Percentiles rank a stretch among this genome's conserved stretches.
phyloP scores from a whole-genome alignment of 2,888 invertebrate genomes.

The Torymus auratus region DNA sequence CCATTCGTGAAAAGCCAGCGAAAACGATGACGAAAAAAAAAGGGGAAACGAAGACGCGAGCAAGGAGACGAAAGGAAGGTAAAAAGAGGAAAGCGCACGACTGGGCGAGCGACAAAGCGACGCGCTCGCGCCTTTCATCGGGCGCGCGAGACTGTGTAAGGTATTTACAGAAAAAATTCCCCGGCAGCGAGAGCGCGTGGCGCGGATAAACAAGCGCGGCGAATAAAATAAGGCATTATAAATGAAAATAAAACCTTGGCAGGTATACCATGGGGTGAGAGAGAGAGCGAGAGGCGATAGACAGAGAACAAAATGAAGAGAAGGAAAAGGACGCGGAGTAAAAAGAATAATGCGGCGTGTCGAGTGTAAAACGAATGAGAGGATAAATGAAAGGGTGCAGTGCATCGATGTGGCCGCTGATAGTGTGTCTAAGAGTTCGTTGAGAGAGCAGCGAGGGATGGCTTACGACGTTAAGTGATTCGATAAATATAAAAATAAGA shows the following conservation, averaged over 20 bases:
- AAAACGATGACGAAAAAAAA: background rate
- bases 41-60: background rate
- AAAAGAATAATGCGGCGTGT: too few species aligned
- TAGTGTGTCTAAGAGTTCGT: background rate
- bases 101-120: too few species aligned
- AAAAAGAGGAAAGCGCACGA: too few species aligned
- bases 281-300: background rate
- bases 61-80: background rate
- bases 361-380: too few species aligned
- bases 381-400: too few species aligned
- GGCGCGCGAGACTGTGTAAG: background rate
- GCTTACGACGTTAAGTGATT: too few species aligned
- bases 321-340: too few species aligned
- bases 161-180: constrained; percentile 25
- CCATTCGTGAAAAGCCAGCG: too few species aligned
- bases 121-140: too few species aligned
- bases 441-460: too few species aligned
- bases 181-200: background rate
- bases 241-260: constrained; percentile 17
- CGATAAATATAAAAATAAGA: too few species aligned
- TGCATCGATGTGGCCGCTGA: too few species aligned
- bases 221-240: constrained; percentile 19
- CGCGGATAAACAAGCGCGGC: background rate
- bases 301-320: background rate
- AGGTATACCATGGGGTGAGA: background rate